phyloP scores from a whole-genome alignment of 2,113 vertebrate genomes.

The Meriones unguiculatus region DNA sequence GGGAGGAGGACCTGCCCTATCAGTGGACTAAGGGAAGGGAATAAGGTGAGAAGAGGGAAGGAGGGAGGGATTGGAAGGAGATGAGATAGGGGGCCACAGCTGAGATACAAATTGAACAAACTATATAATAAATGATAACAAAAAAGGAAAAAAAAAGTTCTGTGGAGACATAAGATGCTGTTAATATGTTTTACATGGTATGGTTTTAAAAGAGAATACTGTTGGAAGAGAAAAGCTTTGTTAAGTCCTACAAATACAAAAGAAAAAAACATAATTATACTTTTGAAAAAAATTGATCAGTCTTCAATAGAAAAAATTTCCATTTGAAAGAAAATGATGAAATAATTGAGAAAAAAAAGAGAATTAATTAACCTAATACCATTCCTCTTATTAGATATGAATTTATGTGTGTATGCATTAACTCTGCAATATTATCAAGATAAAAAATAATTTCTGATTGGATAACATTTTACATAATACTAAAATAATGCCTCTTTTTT shows the following conservation, averaged over 20 bases:
- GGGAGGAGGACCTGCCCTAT: too few species aligned
- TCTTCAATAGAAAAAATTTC: background rate
- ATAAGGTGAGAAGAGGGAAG: too few species aligned
- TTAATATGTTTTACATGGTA: background rate
- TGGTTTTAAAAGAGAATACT: background rate
- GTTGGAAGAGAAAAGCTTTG: background rate
- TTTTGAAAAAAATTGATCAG: conserved; percentile 41
- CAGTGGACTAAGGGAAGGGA: too few species aligned
- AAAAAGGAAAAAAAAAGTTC: background rate
- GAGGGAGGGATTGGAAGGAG: too few species aligned
- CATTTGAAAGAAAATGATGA: background rate
- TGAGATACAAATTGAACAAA: too few species aligned
- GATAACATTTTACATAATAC: background rate
- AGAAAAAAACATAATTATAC: background rate
- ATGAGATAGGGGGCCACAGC: too few species aligned
- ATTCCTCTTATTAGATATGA: conserved; percentile 36
- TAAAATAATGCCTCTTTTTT: conserved; percentile 3
- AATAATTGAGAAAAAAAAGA: conserved; percentile 33
- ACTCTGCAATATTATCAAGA: background rate
- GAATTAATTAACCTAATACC: conserved; percentile 9
- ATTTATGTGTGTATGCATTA: background rate
- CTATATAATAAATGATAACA: too few species aligned
- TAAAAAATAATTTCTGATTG: conserved; percentile 17
- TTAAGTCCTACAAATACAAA: background rate
- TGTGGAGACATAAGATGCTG: background rate